Evolutionary conservation across 2,888 invertebrate species (phyloP), one percentile per base, ranked within the genome.

Genomic region (Syritta pipiens): DNA sequence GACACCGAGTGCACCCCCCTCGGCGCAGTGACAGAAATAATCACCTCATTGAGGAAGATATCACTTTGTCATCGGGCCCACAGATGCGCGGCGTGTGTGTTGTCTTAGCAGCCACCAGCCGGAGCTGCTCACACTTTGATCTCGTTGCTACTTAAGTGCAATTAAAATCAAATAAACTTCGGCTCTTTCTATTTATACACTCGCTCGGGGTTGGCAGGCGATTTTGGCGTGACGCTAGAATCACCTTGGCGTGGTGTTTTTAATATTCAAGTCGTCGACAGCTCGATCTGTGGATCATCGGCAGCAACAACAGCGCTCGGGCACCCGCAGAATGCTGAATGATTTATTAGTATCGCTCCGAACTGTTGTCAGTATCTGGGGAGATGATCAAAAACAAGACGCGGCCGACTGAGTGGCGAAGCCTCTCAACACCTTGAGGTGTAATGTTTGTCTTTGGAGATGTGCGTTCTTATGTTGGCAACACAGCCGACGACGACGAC

Each of bases 81-180:
- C 57, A 44, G 44, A 77, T 32, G 46, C 22, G 26, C 72, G 19
- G 60, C 53, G 32, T 59, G 26, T 59, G 65, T 71, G 77, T 77
- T 71, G 37, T 67, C 53, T 77, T 72, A 72, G 72, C 59, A 60
- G 59, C 72, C 65, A 71, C 71, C 72, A 60, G 40, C 48, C 10
- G 48, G 74, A 79, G 67, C 72, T 72, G 72, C 72, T 67, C 67
- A 79, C 82, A 75, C 86, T 86, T 87, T 87, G 87, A 87, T 87
- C 87, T 87, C 83, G 84, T 86, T 84, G 84, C 84, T 84, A 85
- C 84, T 85, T 84, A 85, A 85, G 85, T 83, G 84, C 84, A 85
- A 84, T 85, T 87, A 83, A 85, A 87, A 87, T 87, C 88, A 87
- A 86, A 87, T 86, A 82, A 83, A 81, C 77, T 62, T 51, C 57